Evolutionary conservation across 2,888 invertebrate genomes (phyloP), one percentile per base, ranked within the genome.

Genomic region (Drosophila emarginata): DNA sequence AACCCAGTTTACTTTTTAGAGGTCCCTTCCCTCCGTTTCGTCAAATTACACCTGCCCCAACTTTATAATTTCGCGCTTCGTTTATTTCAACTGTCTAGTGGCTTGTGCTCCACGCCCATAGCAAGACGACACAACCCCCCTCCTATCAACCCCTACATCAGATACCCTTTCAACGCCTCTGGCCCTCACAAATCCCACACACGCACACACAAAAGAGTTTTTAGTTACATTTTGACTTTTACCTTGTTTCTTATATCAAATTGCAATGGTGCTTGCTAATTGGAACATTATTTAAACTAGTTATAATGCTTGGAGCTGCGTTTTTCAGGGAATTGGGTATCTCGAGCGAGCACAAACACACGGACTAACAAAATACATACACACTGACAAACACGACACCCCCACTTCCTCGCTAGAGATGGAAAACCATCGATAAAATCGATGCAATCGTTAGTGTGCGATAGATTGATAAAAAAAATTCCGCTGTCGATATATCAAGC

Each of bases 41-140:
- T 26, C 32, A 3, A 51, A 58, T 62, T 62, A 61, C 58, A 64
- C 65, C 70, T 76, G 79, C 70, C 64, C 53, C 66, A 69, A 66
- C 65, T 74, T 72, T 68, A 36, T 59, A 76, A 83, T 83, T 86
- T 78, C 68, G 72, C 80, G 86, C 76, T 80, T 83, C 78, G 84
- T 64, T 84, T 76, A 68, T 74, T 76, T 68, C 36, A 53, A 53
- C 32, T 40, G 36, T 32, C 57, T 45, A 36, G 73, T 73, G 45
- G 54, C 54, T 15, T 15, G 14, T 11, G 32, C n/a, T 82, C 82
- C 82, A 82, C 82, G 85, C 85, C 82, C 82, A 78, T 72, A 57
- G 62, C 60, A 66, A 77, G 63, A 69, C 72, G 65, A 40, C 64
- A 45, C 59, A 37, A 18, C 60, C 60, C 60, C 69, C 56, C 32